These are phyloP conservation scores for Tiphia femorata DNA, from an alignment of 2,888 invertebrate genomes.

Conservation along the genomic window DNA sequence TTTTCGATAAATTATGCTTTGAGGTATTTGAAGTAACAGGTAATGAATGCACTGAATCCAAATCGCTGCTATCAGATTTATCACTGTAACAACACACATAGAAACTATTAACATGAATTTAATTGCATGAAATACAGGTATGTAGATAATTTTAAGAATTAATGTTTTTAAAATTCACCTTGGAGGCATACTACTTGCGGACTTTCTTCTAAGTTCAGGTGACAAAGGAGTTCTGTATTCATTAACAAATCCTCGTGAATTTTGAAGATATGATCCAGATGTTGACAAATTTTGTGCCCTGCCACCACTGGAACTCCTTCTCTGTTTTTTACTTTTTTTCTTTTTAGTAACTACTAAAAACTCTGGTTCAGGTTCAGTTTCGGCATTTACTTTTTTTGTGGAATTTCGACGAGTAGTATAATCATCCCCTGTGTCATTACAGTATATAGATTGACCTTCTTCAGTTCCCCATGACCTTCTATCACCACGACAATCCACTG, in stretches of 20 bases:
- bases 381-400: constrained; percentile 57
- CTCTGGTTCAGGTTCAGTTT: constrained; percentile 72
- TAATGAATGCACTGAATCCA: constrained; percentile 88
- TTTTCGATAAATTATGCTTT: constrained; percentile 62
- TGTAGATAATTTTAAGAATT: neutral
- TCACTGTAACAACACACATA: constrained; percentile 69
- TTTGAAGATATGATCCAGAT: constrained; percentile 62
- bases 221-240: constrained; percentile 62
- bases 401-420: constrained; percentile 59
- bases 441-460: constrained; percentile 72
- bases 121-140: neutral
- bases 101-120: constrained; percentile 1
- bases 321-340: constrained; percentile 82
- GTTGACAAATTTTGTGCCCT: constrained; percentile 63
- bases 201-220: constrained; percentile 73
- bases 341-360: constrained; percentile 86
- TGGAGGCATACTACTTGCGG: constrained; percentile 84
- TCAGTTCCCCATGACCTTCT: constrained; percentile 80
- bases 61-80: constrained; percentile 86
- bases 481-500: constrained; percentile 64
- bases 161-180: constrained; percentile 48
- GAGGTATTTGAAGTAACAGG: constrained; percentile 74
- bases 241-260: constrained; percentile 59
- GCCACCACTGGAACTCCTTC: constrained; percentile 66
- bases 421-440: constrained; percentile 65